Conservation (phyloP, 2,888 invertebrate species). For the Chymomyza amoena region DNA sequence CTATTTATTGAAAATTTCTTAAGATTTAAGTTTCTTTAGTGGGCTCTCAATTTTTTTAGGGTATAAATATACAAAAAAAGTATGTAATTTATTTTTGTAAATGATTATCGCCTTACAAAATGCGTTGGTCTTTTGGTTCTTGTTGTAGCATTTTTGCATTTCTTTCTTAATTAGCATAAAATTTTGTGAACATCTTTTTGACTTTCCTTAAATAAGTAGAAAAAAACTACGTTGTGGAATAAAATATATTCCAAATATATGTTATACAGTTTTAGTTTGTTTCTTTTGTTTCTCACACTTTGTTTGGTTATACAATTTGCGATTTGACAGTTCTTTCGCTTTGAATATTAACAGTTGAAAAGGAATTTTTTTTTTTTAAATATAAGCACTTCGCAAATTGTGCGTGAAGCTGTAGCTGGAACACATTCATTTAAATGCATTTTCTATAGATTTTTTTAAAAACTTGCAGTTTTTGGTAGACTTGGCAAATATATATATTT, state of each 20-base stretch:
- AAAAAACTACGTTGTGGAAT: too few relatives aligned
- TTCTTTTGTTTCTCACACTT: too few relatives aligned
- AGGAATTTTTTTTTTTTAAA: too few relatives aligned
- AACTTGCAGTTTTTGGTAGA: not conserved
- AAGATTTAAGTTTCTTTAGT: conserved; percentile 2
- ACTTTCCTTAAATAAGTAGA: not conserved
- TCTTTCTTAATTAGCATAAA: not conserved
- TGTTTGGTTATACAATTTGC: too few relatives aligned
- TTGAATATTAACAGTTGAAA: too few relatives aligned
- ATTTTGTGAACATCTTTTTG: too few relatives aligned
- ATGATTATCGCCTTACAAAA: conserved; percentile 63
- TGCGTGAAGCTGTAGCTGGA: not conserved
- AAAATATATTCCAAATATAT: too few relatives aligned
- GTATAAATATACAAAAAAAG: conserved; percentile 18
- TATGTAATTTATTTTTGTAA: conserved; percentile 43
- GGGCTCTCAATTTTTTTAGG: conserved; percentile 11
- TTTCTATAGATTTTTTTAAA: not conserved
- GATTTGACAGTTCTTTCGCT: too few relatives aligned
- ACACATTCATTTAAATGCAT: not conserved
- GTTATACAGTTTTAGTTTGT: too few relatives aligned
- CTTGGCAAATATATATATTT: not conserved
- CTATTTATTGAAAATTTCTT: conserved; percentile 13
- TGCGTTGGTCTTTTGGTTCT: conserved; percentile 61
- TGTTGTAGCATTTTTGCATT: conserved; percentile 11
- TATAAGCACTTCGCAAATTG: not conserved